Conservation (phyloP, 2,888 invertebrate species). For the Orchesellides sinensis region DNA sequence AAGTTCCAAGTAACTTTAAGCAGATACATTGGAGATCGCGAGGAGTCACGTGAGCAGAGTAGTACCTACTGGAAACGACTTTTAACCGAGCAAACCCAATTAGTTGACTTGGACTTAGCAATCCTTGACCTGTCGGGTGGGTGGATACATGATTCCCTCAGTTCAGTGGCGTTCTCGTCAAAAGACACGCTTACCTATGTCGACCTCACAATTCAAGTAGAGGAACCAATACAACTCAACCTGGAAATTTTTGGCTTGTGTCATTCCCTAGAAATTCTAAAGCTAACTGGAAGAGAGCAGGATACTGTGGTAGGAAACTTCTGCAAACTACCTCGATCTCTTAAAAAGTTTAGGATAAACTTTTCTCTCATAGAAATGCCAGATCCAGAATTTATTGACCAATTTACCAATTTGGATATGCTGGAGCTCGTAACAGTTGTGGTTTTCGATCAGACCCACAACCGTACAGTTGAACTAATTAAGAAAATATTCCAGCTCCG, state of each 20-base stretch:
- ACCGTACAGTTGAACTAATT: conserved; percentile 12
- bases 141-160: conserved; percentile 23
- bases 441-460: conserved; percentile 29
- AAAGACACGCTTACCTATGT: conserved; percentile 36
- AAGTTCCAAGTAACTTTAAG: conserved; percentile 30
- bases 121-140: conserved; percentile 20
- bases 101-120: conserved; percentile 24
- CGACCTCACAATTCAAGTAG: conserved; percentile 24
- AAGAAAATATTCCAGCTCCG: conserved; percentile 28
- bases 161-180: background rate
- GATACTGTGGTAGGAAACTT: conserved; percentile 40
- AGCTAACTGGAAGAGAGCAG: conserved; percentile 28
- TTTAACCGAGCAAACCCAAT: conserved; percentile 31
- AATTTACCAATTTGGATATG: conserved; percentile 56
- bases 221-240: conserved; percentile 33
- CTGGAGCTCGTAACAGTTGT: conserved; percentile 52
- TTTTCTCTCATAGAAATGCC: conserved; percentile 34
- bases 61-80: conserved; percentile 35
- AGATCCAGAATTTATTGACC: conserved; percentile 9
- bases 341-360: conserved; percentile 46
- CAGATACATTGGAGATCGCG: conserved; percentile 47
- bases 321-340: conserved; percentile 27
- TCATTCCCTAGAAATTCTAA: conserved; percentile 42
- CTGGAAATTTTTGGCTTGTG: conserved; percentile 54
- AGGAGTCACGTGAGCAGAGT: conserved; percentile 34